Evolutionary conservation across 2,888 invertebrate species (phyloP).

Genomic region (Anoplius nigerrimus): DNA sequence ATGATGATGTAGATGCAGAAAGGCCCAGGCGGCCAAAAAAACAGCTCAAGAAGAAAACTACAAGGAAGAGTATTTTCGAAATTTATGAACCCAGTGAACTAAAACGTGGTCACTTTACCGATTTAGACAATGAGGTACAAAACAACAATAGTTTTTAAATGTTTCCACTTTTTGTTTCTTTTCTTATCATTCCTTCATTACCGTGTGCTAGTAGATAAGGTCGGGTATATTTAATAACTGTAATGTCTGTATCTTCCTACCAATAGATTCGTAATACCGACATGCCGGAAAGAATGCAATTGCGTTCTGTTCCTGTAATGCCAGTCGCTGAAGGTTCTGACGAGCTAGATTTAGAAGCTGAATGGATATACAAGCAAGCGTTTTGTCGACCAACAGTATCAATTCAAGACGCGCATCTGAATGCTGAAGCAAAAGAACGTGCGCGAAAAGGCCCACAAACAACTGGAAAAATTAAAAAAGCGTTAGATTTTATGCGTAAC

Average conservation of each 20-base stretch:
- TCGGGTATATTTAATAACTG: too few relatives aligned
- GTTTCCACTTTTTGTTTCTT: too few relatives aligned
- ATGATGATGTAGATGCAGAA: slow-evolving; percentile 80
- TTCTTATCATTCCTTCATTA: too few relatives aligned
- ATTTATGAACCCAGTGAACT: slow-evolving; percentile 98
- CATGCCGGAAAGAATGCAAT: slow-evolving; percentile 94
- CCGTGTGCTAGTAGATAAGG: slow-evolving; percentile 8
- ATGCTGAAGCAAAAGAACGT: slow-evolving; percentile 77
- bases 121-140: slow-evolving; percentile 87
- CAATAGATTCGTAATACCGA: slow-evolving; percentile 87
- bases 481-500: slow-evolving; percentile 96
- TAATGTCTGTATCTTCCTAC: slow-evolving; percentile 17
- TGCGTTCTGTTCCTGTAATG: slow-evolving; percentile 91
- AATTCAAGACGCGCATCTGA: slow-evolving; percentile 81
- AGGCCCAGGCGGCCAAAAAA: slow-evolving; percentile 84
- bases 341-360: slow-evolving; percentile 95
- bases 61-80: slow-evolving; percentile 92
- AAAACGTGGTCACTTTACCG: slow-evolving; percentile 96
- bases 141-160: slow-evolving; percentile 79
- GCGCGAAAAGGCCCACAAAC: slow-evolving; percentile 82
- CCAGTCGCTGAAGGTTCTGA: slow-evolving; percentile 88
- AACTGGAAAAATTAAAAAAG: slow-evolving; percentile 93
- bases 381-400: slow-evolving; percentile 91
- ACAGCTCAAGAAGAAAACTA: slow-evolving; percentile 84
- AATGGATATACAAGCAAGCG: slow-evolving; percentile 97